A percentile compares a stretch with the other conserved stretches of the same genome.
Conservation (phyloP, 2,797 vertebrate genomes). For the Mionectes olivaceus region DNA sequence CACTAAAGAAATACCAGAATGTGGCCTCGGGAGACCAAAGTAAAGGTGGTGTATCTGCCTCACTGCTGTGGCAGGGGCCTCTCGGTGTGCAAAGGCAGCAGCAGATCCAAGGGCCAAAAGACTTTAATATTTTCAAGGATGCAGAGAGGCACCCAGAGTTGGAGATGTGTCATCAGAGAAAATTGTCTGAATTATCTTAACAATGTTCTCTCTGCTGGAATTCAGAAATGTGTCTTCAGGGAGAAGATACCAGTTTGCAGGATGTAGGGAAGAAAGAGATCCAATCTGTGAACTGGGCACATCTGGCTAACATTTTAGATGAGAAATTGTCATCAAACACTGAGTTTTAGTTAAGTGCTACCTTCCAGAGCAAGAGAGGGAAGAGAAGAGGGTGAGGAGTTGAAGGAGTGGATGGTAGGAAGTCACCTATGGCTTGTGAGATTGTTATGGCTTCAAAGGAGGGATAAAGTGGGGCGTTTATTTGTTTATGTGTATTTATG, state of each 20-base stretch:
- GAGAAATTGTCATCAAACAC: background rate
- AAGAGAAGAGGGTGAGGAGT: background rate
- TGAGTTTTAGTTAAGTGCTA: background rate
- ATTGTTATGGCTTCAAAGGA: background rate
- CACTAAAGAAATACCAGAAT: background rate
- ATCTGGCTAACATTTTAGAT: background rate
- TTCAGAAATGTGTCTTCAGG: conserved; percentile 9
- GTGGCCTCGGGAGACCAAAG: background rate
- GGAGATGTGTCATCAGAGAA: conserved; percentile 46
- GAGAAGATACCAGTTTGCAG: background rate
- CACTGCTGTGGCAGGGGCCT: background rate
- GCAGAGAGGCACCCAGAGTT: background rate
- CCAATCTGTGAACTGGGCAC: background rate
- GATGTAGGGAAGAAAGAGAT: background rate
- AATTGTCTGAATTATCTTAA: conserved; percentile 27
- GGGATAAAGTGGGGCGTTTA: background rate
- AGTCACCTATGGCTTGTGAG: background rate
- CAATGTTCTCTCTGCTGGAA: background rate
- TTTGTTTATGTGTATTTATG: background rate
- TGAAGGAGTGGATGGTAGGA: background rate
- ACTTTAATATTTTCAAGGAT: conserved; percentile 19
- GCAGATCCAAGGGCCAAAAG: background rate
- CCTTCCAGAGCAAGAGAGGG: background rate
- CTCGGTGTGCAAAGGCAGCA: background rate
- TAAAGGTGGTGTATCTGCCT: background rate